Base-by-base conservation (phyloP, 2,113 vertebrate genomes). In the Collichthys lucidus region DNA sequence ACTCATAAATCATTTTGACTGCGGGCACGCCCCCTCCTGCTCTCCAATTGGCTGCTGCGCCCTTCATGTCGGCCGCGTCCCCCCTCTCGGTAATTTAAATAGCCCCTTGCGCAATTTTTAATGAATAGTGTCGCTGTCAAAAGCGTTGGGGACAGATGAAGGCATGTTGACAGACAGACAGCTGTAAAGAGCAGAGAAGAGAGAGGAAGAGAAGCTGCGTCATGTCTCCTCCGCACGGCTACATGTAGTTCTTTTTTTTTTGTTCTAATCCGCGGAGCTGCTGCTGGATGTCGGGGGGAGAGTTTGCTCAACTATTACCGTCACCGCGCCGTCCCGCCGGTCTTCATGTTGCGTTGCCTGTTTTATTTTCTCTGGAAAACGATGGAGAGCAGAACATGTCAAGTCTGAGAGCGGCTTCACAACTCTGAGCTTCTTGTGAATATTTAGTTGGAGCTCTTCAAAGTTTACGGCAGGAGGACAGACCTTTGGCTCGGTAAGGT, bases 1-100 rank as follows among this genome's bases (percentile, higher is more conserved):
- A 75, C 77, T 56, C 89, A 92, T 92, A 92, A 91, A 93, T 93
- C 89, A 93, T 86, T 46, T 78, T 91, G 90, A 90, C 86, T 77
- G 49, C 9, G 71, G 80, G 57, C 91, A 87, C 94, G 87, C 94
- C 94, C 56, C 81, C 35, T 40, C 80, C 86, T 84, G 42, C 17
- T 2, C 49, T 75, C 70, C 68, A 10, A 95, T 88, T 95, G 94
- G 94, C 86, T 82, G 71, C 59, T 4, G 60, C 44, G 6, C 56
- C 56, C 80, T 71, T 53, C 76, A 52, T 40, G 72, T 78, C 22
- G 16, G 47, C 66, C 53, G 83, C 87, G 87, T 89, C 85, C 83
- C 44, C 35, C 63, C 61, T 15, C 74, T 60, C 4, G 82, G 63
- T 52, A 40, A 81, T 90, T 92, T 93, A 94, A 94, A 92, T 90